Conservation (phyloP, 2,113 vertebrate genomes). For the Microcebus lehilahytsara region DNA sequence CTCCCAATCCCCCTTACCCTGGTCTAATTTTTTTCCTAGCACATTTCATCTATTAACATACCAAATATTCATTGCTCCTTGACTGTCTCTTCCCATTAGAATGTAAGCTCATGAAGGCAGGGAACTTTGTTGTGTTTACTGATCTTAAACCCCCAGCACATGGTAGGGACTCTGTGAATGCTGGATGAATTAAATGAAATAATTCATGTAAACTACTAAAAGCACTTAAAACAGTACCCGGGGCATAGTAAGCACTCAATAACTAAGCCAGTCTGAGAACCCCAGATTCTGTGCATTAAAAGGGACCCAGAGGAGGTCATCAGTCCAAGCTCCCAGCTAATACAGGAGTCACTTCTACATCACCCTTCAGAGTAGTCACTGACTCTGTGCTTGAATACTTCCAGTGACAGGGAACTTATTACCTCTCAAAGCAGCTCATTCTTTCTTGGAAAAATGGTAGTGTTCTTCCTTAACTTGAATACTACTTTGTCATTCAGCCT, state of each 20-base stretch:
- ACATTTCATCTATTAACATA: background rate
- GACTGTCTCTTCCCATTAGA: background rate
- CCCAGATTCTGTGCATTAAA: background rate
- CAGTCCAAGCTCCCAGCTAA: background rate
- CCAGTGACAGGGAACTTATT: background rate
- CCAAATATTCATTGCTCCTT: background rate
- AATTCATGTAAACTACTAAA: background rate
- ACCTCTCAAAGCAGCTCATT: background rate
- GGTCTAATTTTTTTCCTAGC: background rate
- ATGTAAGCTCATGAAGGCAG: background rate
- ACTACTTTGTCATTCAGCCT: background rate
- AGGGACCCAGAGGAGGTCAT: background rate
- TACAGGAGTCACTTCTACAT: background rate
- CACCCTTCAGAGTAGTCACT: background rate
- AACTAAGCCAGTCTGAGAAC: background rate
- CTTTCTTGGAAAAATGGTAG: background rate
- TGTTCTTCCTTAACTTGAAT: background rate
- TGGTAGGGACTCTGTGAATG: background rate
- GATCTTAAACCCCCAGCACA: background rate
- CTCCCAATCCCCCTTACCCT: background rate
- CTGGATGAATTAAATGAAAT: background rate
- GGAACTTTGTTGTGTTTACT: background rate
- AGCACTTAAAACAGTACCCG: background rate
- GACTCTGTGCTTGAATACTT: background rate
- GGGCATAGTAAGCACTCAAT: background rate